Conservation (phyloP, 2,797 vertebrate genomes). For the Argyrosomus regius region DNA sequence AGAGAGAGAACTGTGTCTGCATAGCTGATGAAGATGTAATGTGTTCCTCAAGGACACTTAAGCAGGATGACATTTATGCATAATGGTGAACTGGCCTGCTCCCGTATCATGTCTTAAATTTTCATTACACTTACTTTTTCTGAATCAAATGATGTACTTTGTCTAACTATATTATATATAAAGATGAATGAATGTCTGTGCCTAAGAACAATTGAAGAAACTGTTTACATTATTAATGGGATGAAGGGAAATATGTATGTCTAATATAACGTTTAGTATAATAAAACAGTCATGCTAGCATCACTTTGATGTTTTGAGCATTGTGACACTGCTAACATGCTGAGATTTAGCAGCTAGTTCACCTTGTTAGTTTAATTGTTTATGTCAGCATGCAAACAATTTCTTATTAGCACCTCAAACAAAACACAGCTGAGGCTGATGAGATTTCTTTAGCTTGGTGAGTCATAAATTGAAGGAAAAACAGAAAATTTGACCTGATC, state of each 20-base stretch:
- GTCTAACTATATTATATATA: background rate
- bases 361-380: background rate
- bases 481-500: background rate
- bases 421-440: background rate
- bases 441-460: background rate
- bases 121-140: background rate
- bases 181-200: constrained; percentile 1
- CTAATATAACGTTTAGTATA: background rate
- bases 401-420: background rate
- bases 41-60: constrained; percentile 22
- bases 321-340: background rate
- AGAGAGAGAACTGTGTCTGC: constrained; percentile 2
- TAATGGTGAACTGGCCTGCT: background rate
- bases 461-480: background rate
- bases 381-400: background rate
- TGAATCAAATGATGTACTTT: background rate
- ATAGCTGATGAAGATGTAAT: constrained; percentile 32
- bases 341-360: background rate
- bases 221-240: background rate
- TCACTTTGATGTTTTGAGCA: background rate
- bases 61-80: constrained; percentile 20
- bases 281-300: background rate
- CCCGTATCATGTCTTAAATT: background rate
- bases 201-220: background rate
- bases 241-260: background rate